Evolutionary conservation across 2,113 vertebrate species (phyloP).

Genomic region (Erpornis zantholeuca): DNA sequence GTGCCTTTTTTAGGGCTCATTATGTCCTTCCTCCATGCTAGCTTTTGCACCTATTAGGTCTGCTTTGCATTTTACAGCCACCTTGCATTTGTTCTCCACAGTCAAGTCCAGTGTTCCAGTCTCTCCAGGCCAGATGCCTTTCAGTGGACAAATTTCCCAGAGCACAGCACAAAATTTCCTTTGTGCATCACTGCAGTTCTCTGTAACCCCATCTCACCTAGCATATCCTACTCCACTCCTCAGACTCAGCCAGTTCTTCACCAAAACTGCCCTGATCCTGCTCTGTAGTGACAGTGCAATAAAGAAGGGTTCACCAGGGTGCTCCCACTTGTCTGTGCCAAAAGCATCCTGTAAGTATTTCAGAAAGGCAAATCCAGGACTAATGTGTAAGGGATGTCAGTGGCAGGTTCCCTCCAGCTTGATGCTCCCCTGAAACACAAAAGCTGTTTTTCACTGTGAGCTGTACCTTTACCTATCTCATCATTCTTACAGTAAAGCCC

Average conservation of each 20-base stretch:
- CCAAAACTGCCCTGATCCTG: not conserved
- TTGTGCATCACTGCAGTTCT: not conserved
- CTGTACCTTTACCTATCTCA: not conserved
- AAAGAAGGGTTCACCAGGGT: not conserved
- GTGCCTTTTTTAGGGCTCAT: not conserved
- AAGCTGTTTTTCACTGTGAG: not conserved
- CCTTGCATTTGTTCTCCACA: accelerated
- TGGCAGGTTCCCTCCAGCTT: not conserved
- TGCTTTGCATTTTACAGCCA: not conserved
- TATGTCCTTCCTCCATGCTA: not conserved
- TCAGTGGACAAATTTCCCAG: not conserved
- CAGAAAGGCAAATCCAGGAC: not conserved
- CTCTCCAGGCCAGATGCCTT: not conserved
- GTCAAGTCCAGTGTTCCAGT: not conserved
- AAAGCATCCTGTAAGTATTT: not conserved
- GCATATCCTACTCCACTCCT: accelerated
- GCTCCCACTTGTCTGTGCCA: not conserved
- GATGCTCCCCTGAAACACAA: not conserved
- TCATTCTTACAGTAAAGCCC: not conserved
- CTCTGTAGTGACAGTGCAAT: not conserved
- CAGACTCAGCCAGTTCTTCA: not conserved
- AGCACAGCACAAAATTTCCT: not conserved
- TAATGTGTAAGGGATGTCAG: not conserved
- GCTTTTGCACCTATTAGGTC: not conserved
- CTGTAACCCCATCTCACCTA: not conserved